Base-by-base conservation (phyloP, 2,888 invertebrate genomes). In the Pyrgus malvae region DNA sequence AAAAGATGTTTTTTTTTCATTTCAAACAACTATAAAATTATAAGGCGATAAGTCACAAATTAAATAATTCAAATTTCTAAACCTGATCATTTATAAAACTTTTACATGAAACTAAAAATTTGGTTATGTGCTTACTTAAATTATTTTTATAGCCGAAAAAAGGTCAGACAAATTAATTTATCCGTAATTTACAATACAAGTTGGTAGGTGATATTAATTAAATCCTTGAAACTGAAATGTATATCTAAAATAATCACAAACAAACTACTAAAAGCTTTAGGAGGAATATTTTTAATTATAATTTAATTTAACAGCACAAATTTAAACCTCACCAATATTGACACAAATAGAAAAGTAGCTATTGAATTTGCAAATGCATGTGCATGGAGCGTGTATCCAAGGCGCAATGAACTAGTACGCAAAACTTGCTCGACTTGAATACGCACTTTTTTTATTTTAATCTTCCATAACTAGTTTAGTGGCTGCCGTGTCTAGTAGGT, bases 401-500 rank as follows among this genome's bases (percentile, higher is more conserved):
- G 42, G 44, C 51, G 44, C 51, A 44, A 45, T 51, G 51, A 51
- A 51, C 42, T 44, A 44, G 27, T 44, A 44, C 23, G 27, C 35
- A 44, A 51, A 50, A 51, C 51, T 44, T 27, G 51, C 7, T 44
- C n/a, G 35, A 51, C 51, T 51, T 37, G 51, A 51, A 51, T 44
- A 51, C 51, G 44, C 51, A 29, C 19, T 51, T 44, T 38, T 41
- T 51, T 51, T 44, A 44, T 21, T 51, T 44, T 35, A 29, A 37
- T 44, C 25, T 17, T 48, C 27, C 44, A 44, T 44, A 51, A 51
- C 51, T 37, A 51, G 51, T 51, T 51, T 51, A 37, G 14, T 37
- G 44, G 37, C 29, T 14, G 29, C 37, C 7, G 12, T 19, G 14
- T 51, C 50, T 12, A 50, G 46, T 41, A n/a, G n/a, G n/a, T 21